Conservation (phyloP, 2,888 invertebrate genomes). For the Pammene aurita region DNA sequence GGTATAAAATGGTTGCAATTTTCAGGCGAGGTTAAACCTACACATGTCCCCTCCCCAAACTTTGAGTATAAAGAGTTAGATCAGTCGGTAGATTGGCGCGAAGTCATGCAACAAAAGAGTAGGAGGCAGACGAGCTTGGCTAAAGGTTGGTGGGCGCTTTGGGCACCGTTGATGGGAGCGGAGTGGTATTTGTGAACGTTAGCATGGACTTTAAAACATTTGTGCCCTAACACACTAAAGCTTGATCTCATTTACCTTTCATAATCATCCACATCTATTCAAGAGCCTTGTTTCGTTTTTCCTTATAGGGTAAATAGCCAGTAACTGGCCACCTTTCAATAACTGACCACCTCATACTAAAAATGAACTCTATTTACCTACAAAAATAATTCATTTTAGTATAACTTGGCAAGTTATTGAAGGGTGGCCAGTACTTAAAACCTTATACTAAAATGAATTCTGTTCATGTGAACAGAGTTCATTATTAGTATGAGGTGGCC, state of each 20-base stretch:
- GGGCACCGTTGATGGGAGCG: conserved; percentile 2
- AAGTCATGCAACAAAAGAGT: conserved; percentile 69
- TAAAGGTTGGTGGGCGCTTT: conserved; percentile 76
- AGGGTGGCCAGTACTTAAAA: too few species aligned
- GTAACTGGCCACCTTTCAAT: too few species aligned
- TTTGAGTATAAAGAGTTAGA: conserved; percentile 77
- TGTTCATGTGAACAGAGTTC: too few species aligned
- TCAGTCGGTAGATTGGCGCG: conserved; percentile 80
- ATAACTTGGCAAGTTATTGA: too few species aligned
- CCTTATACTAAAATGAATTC: too few species aligned
- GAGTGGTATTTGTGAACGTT: background rate
- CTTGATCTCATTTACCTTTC: background rate
- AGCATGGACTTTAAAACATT: background rate
- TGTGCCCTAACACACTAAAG: too few species aligned
- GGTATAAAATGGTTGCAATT: conserved; percentile 60
- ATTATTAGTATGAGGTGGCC: too few species aligned
- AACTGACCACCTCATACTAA: too few species aligned
- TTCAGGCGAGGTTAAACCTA: conserved; percentile 73
- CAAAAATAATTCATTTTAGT: too few species aligned
- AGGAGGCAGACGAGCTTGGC: conserved; percentile 65
- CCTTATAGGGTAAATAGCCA: too few species aligned
- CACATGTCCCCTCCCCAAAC: conserved; percentile 72
- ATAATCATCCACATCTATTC: background rate
- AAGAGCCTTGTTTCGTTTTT: too few species aligned
- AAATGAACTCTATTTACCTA: too few species aligned